phyloP scores from a whole-genome alignment of 2,888 invertebrate genomes.

The Anodontia alba region DNA sequence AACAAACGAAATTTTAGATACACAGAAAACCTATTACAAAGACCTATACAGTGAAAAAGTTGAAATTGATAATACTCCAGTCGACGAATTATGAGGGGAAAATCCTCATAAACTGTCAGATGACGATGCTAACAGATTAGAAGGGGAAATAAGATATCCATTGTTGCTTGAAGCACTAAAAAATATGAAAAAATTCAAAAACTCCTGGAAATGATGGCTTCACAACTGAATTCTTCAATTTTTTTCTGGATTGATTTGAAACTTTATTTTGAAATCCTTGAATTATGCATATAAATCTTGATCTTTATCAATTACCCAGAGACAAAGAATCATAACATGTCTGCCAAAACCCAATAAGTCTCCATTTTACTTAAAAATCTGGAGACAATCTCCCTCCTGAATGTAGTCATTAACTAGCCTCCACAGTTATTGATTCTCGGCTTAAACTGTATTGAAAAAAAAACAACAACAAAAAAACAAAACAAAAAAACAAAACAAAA shows the following conservation, averaged over 20 bases:
- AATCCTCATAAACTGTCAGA: background rate
- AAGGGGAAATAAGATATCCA: background rate
- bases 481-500: too few species aligned
- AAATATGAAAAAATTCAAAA: constrained; percentile 12
- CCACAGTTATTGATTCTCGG: background rate
- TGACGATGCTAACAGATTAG: background rate
- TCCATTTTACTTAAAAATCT: background rate
- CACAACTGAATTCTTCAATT: background rate
- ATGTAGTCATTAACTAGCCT: background rate
- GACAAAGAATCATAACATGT: background rate
- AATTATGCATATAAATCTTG: constrained; percentile 7
- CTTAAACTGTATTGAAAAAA: too few species aligned
- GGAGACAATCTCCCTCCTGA: background rate
- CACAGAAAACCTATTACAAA: background rate
- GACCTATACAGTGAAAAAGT: constrained; percentile 1
- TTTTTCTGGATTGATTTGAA: background rate
- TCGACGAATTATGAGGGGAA: background rate
- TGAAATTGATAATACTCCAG: background rate
- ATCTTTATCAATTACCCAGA: background rate
- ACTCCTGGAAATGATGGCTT: constrained; percentile 9
- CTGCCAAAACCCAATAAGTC: constrained; percentile 11
- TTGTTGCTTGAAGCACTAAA: background rate
- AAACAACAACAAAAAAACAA: too few species aligned
- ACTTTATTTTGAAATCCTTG: background rate
- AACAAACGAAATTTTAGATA: background rate